phyloP scores from a whole-genome alignment of 2,113 vertebrate genomes.

The Lagenorhynchus albirostris region DNA sequence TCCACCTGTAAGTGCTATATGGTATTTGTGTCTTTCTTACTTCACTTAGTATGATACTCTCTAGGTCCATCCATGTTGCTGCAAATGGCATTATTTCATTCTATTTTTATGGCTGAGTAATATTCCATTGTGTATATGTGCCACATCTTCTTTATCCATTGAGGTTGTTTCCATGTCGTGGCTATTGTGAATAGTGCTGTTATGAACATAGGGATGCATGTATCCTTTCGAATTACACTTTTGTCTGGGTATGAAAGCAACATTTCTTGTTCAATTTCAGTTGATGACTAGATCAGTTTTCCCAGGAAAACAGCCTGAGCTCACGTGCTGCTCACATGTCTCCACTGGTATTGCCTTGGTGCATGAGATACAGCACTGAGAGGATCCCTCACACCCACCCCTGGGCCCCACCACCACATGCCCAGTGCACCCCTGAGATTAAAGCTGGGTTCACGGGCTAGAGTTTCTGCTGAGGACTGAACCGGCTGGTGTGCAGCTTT shows the following conservation, averaged over 20 bases:
- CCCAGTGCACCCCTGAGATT: not conserved
- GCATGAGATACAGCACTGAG: not conserved
- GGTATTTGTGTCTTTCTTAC: not conserved
- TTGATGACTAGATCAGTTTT: not conserved
- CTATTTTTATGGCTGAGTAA: not conserved
- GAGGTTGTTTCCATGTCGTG: not conserved
- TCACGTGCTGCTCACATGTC: not conserved
- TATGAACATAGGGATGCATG: not conserved
- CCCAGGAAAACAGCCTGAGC: constrained; percentile 11
- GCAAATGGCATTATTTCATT: not conserved
- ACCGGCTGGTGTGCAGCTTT: not conserved
- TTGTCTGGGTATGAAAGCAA: not conserved
- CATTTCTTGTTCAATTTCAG: not conserved
- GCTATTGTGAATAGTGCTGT: not conserved
- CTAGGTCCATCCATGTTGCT: not conserved
- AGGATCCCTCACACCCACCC: not conserved
- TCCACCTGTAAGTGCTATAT: not conserved
- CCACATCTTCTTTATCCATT: not conserved
- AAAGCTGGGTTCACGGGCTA: constrained; percentile 39
- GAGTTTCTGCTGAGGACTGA: not conserved
- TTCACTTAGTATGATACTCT: not conserved
- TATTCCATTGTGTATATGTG: not conserved
- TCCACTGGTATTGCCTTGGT: not conserved
- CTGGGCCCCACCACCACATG: not conserved
- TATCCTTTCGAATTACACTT: not conserved